Evolutionary conservation across 2,797 vertebrate genomes (phyloP).

Genomic region (Pangasius krempfi): DNA sequence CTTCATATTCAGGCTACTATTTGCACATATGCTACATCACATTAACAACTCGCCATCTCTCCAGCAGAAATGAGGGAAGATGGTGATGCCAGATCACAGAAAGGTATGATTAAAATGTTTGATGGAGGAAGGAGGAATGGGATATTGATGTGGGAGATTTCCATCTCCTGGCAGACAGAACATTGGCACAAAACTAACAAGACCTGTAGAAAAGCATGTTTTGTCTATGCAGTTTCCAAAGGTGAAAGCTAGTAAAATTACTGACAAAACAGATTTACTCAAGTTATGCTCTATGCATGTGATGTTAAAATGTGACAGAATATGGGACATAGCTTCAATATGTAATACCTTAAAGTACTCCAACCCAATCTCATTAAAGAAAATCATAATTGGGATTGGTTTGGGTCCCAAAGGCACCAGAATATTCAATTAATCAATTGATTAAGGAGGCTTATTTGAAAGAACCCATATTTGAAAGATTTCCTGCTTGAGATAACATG

Average conservation of each 20-base stretch:
- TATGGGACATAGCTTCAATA: neutral
- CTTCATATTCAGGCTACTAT: conserved; percentile 38
- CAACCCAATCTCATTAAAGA: neutral
- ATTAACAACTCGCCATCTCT: conserved; percentile 54
- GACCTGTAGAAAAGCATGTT: neutral
- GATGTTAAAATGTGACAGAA: neutral
- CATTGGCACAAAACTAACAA: conserved; percentile 30
- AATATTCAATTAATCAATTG: neutral
- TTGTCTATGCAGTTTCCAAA: too few species aligned
- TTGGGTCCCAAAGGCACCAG: neutral
- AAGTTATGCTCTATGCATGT: neutral
- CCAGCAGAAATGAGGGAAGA: conserved; percentile 52
- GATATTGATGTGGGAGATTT: conserved; percentile 49
- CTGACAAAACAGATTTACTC: neutral
- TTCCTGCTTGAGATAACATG: neutral
- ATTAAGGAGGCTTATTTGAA: neutral
- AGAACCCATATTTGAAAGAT: neutral
- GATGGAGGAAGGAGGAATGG: conserved; percentile 61
- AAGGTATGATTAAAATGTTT: conserved; percentile 62
- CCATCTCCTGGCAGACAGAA: conserved; percentile 23
- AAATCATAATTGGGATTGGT: neutral
- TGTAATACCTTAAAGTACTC: neutral
- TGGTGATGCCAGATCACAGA: conserved; percentile 50
- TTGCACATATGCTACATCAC: conserved; percentile 31
- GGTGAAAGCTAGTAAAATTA: neutral